Evolutionary conservation across 2,113 vertebrate species (phyloP).

Genomic region (Hemicordylus capensis): DNA sequence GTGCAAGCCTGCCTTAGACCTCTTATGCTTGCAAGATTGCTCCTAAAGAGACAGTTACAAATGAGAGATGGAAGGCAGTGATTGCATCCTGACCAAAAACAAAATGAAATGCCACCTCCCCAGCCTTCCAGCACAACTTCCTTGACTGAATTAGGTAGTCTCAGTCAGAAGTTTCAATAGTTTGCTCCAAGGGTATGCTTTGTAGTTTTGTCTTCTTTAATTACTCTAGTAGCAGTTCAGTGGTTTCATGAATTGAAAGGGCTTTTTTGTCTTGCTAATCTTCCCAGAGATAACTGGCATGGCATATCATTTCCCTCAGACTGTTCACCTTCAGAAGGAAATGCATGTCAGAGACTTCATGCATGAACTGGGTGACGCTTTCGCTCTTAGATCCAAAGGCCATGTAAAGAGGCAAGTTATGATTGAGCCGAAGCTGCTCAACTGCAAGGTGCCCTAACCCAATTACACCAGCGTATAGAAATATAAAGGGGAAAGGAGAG

Average conservation of each 20-base stretch:
- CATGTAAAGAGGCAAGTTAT: background rate
- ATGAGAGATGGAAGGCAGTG: constrained; percentile 23
- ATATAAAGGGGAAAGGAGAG: background rate
- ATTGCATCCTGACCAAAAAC: background rate
- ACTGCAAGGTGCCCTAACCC: background rate
- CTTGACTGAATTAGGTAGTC: background rate
- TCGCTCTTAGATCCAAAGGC: constrained; percentile 33
- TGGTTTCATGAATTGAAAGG: constrained; percentile 22
- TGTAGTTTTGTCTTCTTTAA: constrained; percentile 50
- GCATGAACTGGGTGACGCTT: constrained; percentile 27
- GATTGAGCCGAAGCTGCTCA: background rate
- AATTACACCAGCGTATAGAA: background rate
- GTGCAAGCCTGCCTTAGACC: background rate
- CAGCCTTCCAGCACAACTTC: background rate
- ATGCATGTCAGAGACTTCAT: constrained; percentile 27
- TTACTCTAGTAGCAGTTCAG: constrained; percentile 45
- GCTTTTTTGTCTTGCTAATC: background rate
- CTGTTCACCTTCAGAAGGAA: constrained; percentile 43
- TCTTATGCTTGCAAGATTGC: background rate
- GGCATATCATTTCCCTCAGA: constrained; percentile 24
- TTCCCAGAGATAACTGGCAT: constrained; percentile 15
- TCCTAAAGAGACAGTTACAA: background rate
- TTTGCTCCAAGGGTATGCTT: constrained; percentile 29
- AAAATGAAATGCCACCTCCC: constrained; percentile 39
- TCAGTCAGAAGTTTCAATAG: constrained; percentile 16